A percentile compares a stretch with the other conserved stretches of the same genome.
Conservation (phyloP, 2,113 vertebrate species). For the Euleptes europaea region DNA sequence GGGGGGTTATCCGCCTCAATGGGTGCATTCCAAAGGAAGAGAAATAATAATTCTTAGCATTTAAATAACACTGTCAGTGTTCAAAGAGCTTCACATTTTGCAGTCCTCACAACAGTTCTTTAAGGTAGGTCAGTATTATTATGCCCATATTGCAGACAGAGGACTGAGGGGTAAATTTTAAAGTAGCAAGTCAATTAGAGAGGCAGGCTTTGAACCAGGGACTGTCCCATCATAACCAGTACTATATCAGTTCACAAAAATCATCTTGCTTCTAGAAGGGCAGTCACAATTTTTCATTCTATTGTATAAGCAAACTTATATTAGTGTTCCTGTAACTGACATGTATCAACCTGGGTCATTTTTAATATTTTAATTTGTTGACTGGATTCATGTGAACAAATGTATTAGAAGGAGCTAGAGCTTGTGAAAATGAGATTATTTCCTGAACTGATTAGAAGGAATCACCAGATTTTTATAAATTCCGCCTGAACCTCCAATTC, state of each 20-base stretch:
- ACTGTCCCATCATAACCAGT: too few relatives aligned
- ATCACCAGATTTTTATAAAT: too few relatives aligned
- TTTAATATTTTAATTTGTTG: not conserved
- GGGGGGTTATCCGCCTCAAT: not conserved
- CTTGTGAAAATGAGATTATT: not conserved
- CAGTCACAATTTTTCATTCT: conserved; percentile 6
- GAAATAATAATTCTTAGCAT: not conserved
- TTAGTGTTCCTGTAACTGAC: not conserved
- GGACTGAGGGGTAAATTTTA: too few relatives aligned
- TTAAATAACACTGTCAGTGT: too few relatives aligned
- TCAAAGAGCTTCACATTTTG: too few relatives aligned
- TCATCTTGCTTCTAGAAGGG: not conserved
- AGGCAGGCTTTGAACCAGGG: too few relatives aligned
- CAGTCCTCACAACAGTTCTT: too few relatives aligned
- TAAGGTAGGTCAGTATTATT: too few relatives aligned
- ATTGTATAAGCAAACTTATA: not conserved
- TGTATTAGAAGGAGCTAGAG: not conserved
- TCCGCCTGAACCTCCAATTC: too few relatives aligned
- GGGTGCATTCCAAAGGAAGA: not conserved
- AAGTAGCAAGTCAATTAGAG: too few relatives aligned
- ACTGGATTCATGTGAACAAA: conserved; percentile 8
- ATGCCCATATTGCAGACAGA: too few relatives aligned
- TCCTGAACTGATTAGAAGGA: not conserved
- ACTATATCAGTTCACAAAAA: too few relatives aligned
- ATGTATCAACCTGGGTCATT: conserved; percentile 7